Conservation (phyloP, 2,113 vertebrate genomes). For the Pungitius pungitius region DNA sequence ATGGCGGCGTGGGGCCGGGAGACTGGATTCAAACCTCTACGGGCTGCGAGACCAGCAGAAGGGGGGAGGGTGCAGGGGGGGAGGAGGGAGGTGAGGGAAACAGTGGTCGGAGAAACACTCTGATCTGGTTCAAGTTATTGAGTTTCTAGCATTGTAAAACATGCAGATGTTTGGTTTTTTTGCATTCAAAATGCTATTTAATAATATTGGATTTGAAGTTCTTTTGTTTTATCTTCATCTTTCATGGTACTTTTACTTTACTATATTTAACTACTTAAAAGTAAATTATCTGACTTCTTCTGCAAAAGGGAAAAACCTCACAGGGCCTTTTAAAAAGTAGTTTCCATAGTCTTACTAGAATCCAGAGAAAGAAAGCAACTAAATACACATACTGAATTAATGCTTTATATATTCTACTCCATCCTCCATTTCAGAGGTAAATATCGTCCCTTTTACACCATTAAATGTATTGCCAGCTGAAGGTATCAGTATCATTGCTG, state of each 20-base stretch:
- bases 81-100: background rate
- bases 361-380: background rate
- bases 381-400: background rate
- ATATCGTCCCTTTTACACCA: background rate
- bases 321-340: background rate
- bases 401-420: background rate
- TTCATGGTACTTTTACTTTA: background rate
- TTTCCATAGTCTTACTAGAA: background rate
- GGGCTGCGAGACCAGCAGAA: conserved; percentile 56
- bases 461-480: background rate
- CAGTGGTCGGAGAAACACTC: background rate
- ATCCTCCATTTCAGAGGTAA: background rate
- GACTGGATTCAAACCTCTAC: conserved; percentile 66
- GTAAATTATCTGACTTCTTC: background rate
- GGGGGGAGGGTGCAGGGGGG: conserved; percentile 29
- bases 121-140: background rate
- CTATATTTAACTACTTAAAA: background rate
- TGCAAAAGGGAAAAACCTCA: background rate
- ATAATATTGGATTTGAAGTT: background rate
- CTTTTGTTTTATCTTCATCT: background rate
- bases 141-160: no score
- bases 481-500: background rate
- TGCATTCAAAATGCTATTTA: background rate
- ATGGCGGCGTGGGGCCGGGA: conserved; percentile 65
- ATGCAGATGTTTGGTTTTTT: background rate